A percentile compares a stretch with the other conserved stretches of the same genome.
Conservation (phyloP, 2,113 vertebrate genomes). For the Eonycteris spelaea region DNA sequence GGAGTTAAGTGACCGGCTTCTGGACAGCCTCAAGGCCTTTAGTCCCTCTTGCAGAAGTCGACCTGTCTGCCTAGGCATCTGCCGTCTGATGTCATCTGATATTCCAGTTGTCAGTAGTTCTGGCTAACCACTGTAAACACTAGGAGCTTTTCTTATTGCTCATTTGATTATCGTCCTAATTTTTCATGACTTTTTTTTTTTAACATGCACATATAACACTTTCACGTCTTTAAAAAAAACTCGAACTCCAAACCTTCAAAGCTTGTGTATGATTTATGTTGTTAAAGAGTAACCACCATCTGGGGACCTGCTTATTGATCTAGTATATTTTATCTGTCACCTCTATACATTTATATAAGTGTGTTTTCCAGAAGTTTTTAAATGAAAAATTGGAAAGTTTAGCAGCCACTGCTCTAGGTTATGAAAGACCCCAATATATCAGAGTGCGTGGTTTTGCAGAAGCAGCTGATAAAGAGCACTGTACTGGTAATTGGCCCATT, state of each 20-base stretch:
- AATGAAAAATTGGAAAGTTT: neutral
- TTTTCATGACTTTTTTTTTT: neutral
- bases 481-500: neutral
- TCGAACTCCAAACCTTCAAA: neutral
- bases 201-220: neutral
- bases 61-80: neutral
- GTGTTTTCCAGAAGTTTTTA: neutral
- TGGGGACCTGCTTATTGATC: neutral
- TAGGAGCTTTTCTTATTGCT: neutral
- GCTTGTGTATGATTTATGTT: neutral
- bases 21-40: neutral
- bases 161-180: neutral
- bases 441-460: neutral
- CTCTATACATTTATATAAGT: neutral
- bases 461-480: neutral
- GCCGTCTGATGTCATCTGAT: neutral
- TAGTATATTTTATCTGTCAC: neutral
- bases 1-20: neutral
- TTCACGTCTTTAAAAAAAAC: neutral
- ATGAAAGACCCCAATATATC: neutral
- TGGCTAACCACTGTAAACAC: neutral
- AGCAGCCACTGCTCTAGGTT: neutral
- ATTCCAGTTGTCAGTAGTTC: neutral
- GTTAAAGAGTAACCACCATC: neutral
- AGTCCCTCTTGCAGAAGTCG: neutral